Evolutionary conservation across 2,888 invertebrate species (phyloP).

Genomic region (Elysia crispata): DNA sequence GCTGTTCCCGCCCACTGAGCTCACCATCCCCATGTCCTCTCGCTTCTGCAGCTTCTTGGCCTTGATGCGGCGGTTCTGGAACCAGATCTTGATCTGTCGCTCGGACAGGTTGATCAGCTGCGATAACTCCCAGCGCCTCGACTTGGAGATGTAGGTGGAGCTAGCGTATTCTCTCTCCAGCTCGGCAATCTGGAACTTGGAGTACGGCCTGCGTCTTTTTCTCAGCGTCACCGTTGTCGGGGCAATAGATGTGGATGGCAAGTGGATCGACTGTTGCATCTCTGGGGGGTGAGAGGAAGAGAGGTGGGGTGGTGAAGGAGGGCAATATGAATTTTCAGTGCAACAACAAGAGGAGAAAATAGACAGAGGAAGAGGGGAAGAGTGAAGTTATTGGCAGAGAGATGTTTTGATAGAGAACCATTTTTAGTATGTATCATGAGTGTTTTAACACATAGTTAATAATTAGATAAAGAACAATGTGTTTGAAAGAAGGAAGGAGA

Average conservation of each 20-base stretch:
- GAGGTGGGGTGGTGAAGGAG: neutral
- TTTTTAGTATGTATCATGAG: too few relatives aligned
- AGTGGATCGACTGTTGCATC: conserved; percentile 69
- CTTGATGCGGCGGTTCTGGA: conserved; percentile 76
- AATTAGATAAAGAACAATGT: too few relatives aligned
- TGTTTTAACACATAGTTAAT: too few relatives aligned
- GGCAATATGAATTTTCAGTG: too few relatives aligned
- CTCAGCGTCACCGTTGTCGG: conserved; percentile 73
- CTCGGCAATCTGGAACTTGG: conserved; percentile 97
- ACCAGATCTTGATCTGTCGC: conserved; percentile 77
- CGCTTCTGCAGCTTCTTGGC: conserved; percentile 73
- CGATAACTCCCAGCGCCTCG: conserved; percentile 98
- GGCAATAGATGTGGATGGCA: conserved; percentile 71
- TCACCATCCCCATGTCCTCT: conserved; percentile 62
- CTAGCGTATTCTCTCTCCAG: conserved; percentile 97
- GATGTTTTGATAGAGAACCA: too few relatives aligned
- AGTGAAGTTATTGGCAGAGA: too few relatives aligned
- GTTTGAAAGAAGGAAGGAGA: too few relatives aligned
- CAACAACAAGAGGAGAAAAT: too few relatives aligned
- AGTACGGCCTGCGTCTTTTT: conserved; percentile 98
- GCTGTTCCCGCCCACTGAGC: conserved; percentile 33
- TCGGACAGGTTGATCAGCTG: conserved; percentile 88
- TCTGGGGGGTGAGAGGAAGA: conserved; percentile 58
- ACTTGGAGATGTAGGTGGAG: conserved; percentile 98
- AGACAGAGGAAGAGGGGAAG: too few relatives aligned